These are phyloP conservation scores for Mesocricetus auratus DNA, from an alignment of 2,113 vertebrate genomes.

Conservation along the genomic window DNA sequence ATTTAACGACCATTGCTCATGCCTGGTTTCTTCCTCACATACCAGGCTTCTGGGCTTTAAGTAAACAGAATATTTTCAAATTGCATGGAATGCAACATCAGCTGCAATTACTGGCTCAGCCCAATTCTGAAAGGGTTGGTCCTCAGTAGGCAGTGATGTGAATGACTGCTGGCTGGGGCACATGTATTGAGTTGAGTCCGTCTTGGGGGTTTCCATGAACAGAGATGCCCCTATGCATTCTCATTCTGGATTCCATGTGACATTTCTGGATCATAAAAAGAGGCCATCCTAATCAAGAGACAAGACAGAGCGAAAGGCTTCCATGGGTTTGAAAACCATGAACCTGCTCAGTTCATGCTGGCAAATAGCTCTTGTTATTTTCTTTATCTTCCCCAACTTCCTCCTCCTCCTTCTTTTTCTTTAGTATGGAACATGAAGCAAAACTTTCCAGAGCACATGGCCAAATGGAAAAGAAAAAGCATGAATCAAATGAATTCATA, in stretches of 20 bases:
- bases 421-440: neutral
- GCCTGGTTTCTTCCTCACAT: conserved; percentile 36
- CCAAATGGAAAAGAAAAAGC: neutral
- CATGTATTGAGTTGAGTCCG: neutral
- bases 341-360: neutral
- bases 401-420: neutral
- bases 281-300: neutral
- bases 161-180: neutral
- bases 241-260: neutral
- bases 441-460: neutral
- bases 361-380: neutral
- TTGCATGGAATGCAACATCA: conserved; percentile 55
- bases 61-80: conserved; percentile 75
- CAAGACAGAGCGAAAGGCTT: neutral
- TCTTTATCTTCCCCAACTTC: neutral
- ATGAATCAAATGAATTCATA: neutral
- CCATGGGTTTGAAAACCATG: neutral
- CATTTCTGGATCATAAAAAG: conserved; percentile 38
- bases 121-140: conserved; percentile 37
- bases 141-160: neutral
- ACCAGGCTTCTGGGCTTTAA: conserved; percentile 68
- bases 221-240: neutral
- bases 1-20: conserved; percentile 69
- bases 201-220: conserved; percentile 30
- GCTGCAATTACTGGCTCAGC: neutral